Percentiles rank a stretch among this genome's conserved stretches.
Evolutionary conservation across 2,888 invertebrate genomes (phyloP).

Genomic region (Heliconius aoede): DNA sequence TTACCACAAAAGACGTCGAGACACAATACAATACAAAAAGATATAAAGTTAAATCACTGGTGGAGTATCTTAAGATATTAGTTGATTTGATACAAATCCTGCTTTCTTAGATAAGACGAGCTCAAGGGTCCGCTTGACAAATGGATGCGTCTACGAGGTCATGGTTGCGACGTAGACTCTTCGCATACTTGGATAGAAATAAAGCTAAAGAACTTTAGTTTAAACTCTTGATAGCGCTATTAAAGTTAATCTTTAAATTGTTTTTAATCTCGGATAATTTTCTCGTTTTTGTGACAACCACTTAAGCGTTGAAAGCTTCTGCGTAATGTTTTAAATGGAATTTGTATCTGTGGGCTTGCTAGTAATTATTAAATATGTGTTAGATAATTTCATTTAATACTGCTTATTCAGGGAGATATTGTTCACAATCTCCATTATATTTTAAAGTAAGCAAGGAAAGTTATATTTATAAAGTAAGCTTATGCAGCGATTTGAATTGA

Average conservation of each 20-base stretch:
- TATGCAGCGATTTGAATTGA: neutral
- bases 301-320: slow-evolving; percentile 27
- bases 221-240: slow-evolving; percentile 26
- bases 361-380: slow-evolving; percentile 21
- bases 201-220: slow-evolving; percentile 24
- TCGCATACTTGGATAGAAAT: slow-evolving; percentile 35
- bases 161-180: slow-evolving; percentile 48
- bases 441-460: too few species aligned
- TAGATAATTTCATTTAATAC: slow-evolving; percentile 26
- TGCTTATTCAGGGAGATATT: neutral
- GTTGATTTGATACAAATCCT: slow-evolving; percentile 66
- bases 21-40: slow-evolving; percentile 11
- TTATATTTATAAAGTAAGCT: neutral
- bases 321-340: slow-evolving; percentile 21
- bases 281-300: slow-evolving; percentile 28
- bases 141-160: slow-evolving; percentile 69
- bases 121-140: slow-evolving; percentile 75
- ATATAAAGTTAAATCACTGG: slow-evolving; percentile 10
- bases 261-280: slow-evolving; percentile 31
- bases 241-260: slow-evolving; percentile 37
- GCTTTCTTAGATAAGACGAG: slow-evolving; percentile 72
- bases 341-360: slow-evolving; percentile 8
- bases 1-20: slow-evolving; percentile 1
- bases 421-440: neutral
- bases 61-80: slow-evolving; percentile 57